phyloP scores from a whole-genome alignment of 2,797 vertebrate genomes.

The Epinephelus coioides region DNA sequence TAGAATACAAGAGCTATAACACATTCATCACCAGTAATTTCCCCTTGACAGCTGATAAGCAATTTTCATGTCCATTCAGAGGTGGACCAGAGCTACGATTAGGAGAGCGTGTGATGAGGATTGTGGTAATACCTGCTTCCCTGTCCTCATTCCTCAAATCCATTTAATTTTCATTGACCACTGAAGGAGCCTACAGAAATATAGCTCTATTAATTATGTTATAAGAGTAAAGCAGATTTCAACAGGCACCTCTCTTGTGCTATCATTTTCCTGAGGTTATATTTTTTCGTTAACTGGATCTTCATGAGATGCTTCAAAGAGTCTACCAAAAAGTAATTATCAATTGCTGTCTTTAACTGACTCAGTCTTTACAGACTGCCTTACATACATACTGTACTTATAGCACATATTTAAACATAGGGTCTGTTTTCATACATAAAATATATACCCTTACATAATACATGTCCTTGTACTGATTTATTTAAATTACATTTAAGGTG shows the following conservation, averaged over 20 bases:
- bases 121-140: constrained; percentile 65
- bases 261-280: neutral
- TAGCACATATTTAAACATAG: neutral
- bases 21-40: constrained; percentile 72
- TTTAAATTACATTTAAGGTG: neutral
- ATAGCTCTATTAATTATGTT: constrained; percentile 13
- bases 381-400: neutral
- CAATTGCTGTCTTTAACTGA: neutral
- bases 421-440: neutral
- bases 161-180: constrained; percentile 49
- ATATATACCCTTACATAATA: neutral
- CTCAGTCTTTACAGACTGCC: neutral
- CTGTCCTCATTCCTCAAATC: constrained; percentile 62
- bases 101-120: constrained; percentile 56
- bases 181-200: constrained; percentile 21
- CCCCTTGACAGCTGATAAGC: constrained; percentile 76
- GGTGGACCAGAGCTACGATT: constrained; percentile 71
- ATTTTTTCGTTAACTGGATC: neutral
- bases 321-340: neutral
- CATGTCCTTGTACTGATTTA: neutral
- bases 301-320: neutral
- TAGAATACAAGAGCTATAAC: constrained; percentile 58
- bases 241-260: neutral
- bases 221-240: constrained; percentile 5
- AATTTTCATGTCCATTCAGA: constrained; percentile 77